Percentiles rank a stretch among this genome's conserved stretches.
phyloP scores from a whole-genome alignment of 2,888 invertebrate species.

The Tyria jacobaeae region DNA sequence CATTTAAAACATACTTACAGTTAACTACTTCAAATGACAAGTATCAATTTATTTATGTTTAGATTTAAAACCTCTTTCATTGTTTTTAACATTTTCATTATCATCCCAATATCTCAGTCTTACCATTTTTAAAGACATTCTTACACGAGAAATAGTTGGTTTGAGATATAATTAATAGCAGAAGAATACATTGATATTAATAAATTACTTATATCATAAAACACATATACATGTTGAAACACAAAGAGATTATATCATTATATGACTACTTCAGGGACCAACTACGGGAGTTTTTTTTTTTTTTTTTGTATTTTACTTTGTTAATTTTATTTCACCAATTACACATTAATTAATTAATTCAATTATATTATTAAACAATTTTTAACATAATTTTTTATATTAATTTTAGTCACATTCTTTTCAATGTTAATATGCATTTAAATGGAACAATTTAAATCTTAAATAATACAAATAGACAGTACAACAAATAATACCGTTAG shows the following conservation, averaged over 20 bases:
- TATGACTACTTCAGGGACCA: not conserved
- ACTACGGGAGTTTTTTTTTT: not conserved
- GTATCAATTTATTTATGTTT: not conserved
- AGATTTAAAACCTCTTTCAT: too few relatives aligned
- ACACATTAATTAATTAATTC: too few relatives aligned
- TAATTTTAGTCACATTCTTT: too few relatives aligned
- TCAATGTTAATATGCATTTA: not conserved
- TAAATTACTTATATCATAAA: not conserved
- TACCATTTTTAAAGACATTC: not conserved
- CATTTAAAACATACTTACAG: not conserved
- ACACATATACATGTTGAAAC: not conserved
- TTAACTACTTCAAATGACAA: not conserved
- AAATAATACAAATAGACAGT: not conserved
- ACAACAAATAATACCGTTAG: not conserved
- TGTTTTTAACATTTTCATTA: not conserved
- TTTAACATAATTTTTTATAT: too few relatives aligned
- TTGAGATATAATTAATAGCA: not conserved
- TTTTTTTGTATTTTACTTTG: not conserved
- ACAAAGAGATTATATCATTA: not conserved
- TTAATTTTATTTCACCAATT: too few relatives aligned
- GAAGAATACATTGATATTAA: not conserved
- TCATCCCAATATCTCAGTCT: not conserved
- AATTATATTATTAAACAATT: too few relatives aligned
- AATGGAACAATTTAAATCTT: not conserved
- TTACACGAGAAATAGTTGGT: not conserved